Conservation (phyloP, 2,888 invertebrate species). For the Lasioglossum marginatum region DNA sequence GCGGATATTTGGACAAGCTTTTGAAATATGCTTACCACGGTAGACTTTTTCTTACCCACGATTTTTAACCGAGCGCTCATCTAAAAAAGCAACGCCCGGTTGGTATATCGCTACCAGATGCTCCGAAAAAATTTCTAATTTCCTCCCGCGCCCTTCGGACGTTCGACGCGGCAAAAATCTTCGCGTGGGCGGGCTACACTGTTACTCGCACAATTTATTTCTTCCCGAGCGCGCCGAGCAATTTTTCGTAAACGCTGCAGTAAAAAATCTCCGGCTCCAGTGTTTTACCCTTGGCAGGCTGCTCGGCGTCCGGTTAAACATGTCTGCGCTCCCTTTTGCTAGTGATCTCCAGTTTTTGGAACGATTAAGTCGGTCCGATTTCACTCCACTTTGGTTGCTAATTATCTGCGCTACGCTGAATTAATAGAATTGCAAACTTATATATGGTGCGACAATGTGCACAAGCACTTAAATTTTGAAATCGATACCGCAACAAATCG, state of each 20-base stretch:
- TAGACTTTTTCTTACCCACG: constrained; percentile 1
- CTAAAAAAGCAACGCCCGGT: constrained; percentile 46
- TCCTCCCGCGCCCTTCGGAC: background rate
- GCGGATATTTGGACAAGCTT: constrained; percentile 42
- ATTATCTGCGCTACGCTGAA: background rate
- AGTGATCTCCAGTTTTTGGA: background rate
- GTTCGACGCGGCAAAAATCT: constrained; percentile 20
- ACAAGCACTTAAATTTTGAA: too few species aligned
- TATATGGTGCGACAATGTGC: too few species aligned
- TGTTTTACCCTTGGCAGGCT: background rate
- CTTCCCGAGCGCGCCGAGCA: background rate
- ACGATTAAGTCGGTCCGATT: background rate
- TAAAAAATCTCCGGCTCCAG: background rate
- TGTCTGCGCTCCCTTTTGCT: background rate
- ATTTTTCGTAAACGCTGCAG: constrained; percentile 1
- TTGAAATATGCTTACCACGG: constrained; percentile 39
- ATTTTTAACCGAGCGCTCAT: constrained; percentile 29
- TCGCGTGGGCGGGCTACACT: constrained; percentile 24
- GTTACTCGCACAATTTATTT: constrained; percentile 4
- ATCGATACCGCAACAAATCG: constrained; percentile 37
- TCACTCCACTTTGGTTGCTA: too few species aligned
- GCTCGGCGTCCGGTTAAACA: background rate
- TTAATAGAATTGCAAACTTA: background rate
- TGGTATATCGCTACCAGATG: constrained; percentile 61
- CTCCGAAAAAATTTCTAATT: constrained; percentile 50